Evolutionary conservation across 2,113 vertebrate genomes (phyloP), one percentile per base, ranked within the genome.

Genomic region (Sander vitreus): DNA sequence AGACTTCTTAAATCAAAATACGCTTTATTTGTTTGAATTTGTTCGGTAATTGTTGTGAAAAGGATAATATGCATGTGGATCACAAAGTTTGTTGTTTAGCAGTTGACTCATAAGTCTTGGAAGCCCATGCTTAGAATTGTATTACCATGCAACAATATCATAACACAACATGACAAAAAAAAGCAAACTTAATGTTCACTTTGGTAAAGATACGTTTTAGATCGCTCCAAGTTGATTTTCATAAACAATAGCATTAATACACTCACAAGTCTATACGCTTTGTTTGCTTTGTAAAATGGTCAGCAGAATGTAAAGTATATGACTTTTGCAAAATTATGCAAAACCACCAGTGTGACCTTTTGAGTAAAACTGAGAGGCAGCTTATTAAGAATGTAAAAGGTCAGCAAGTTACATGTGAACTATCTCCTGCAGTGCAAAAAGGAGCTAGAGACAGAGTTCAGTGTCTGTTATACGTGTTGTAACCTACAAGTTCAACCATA

Each of bases 331-430:
- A 80, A 79, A 72, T 79, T 87, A 86, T 91, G 73, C 78, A 89
- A 86, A 91, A 77, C 59, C 53, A 63, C 51, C 70, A 72, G 58
- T 6, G 70, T 87, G 85, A 88, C 86, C 88, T 91, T 91, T 85
- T 36, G 48, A 74, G 43, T 63, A 76, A 65, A 87, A 76, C 72
- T 54, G 69, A 86, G 60, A 36, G 15, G 43, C 74, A 81, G 81
- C 84, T 89, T 67, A 85, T 88, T 79, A 86, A 63, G 57, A 68
- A 81, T 59, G 77, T 83, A 81, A 88, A 90, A 91, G 87, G 85
- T 88, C 91, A 90, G 77, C 45, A 54, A 83, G 65, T 81, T 85
- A 65, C 65, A 78, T 23, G 55, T 23, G 33, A 76, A 71, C 2
- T 45, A 33, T 73, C 59, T 75, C 62, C 67, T 79, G 80, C 66